Base-by-base conservation (phyloP, 2,888 invertebrate genomes). In the Phania funesta region DNA sequence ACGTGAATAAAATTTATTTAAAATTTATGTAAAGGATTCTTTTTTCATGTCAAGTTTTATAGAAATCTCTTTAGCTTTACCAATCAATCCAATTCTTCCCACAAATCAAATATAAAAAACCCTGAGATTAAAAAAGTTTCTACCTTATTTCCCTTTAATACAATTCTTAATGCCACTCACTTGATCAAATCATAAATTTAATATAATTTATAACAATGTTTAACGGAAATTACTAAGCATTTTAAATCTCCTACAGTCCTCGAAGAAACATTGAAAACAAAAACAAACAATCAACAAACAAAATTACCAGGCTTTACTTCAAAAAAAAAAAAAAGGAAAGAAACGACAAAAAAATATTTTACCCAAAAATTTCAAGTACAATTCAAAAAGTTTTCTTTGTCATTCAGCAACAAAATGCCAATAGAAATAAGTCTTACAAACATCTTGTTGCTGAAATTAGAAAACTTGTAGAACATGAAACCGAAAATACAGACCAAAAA, bases 171-270 rank as follows among this genome's bases (percentile, higher is more conserved):
- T 54, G 58, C 52, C 70, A 26, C 70, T n/a, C n/a, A 65, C 75
- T 75, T 78, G 38, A 46, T 60, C 71, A 62, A 71, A 77, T 73
- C 67, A 64, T 38, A 85, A 86, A 86, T 88, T 87, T 88, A 87
- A 89, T 88, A 87, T 87, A 89, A 88, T 88, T 89, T 88, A 89
- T 89, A 86, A 88, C 87, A 87, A 87, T 89, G 89, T 89, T 88
- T 87, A 87, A 86, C 87, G 89, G 88, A 89, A 87, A 88, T 88
- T 87, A 87, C 88, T 65, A 84, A 85, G 84, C 87, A 85, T 85
- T 86, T 86, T 60, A 80, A 85, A 79, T 60, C 80, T 50, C 35
- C 54, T n/a, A 13, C 35, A 46, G 56, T 58, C 77, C 68, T 2
- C 5, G 38, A 48, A 67, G 3, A n/a, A 35, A 68, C n/a, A n/a